These are phyloP conservation scores for Andinoacara biseriatus DNA, from an alignment of 2,113 vertebrate genomes.

Conservation along the genomic window DNA sequence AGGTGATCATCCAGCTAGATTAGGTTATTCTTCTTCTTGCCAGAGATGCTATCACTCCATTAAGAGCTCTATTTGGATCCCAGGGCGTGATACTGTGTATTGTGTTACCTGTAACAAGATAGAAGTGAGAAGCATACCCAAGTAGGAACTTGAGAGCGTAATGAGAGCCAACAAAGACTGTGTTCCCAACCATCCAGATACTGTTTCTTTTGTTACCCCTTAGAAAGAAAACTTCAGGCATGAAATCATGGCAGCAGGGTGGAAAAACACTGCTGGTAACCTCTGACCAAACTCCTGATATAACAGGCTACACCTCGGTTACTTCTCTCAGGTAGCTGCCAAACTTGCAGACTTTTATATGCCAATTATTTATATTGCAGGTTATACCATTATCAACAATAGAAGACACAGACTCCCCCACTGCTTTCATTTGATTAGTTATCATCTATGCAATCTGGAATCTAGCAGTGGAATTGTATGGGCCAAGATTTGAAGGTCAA, in stretches of 20 bases:
- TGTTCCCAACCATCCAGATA: slow-evolving; percentile 26
- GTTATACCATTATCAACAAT: neutral
- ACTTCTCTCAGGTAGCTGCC: neutral
- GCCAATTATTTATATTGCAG: neutral
- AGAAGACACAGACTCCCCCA: neutral
- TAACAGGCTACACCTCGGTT: neutral
- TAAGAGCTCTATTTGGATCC: slow-evolving; percentile 38
- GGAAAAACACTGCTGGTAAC: neutral
- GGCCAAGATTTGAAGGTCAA: slow-evolving; percentile 21
- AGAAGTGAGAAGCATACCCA: slow-evolving; percentile 6
- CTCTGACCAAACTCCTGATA: neutral
- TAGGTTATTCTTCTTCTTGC: slow-evolving; percentile 18
- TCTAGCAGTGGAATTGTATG: neutral
- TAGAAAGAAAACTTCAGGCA: slow-evolving; percentile 6
- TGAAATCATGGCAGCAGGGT: slow-evolving; percentile 5
- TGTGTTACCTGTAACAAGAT: slow-evolving; percentile 59
- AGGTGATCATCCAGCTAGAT: slow-evolving; percentile 21
- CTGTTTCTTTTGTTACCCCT: slow-evolving; percentile 20
- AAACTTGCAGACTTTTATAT: neutral
- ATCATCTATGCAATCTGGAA: neutral
- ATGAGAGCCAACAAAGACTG: slow-evolving; percentile 36
- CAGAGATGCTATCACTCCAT: slow-evolving; percentile 28
- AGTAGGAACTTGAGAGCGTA: slow-evolving; percentile 58
- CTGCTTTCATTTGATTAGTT: neutral
- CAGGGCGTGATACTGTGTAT: slow-evolving; percentile 6